Percentiles rank a stretch among this genome's conserved stretches.
Evolutionary conservation across 2,113 vertebrate species (phyloP).

Genomic region (Phycodurus eques): DNA sequence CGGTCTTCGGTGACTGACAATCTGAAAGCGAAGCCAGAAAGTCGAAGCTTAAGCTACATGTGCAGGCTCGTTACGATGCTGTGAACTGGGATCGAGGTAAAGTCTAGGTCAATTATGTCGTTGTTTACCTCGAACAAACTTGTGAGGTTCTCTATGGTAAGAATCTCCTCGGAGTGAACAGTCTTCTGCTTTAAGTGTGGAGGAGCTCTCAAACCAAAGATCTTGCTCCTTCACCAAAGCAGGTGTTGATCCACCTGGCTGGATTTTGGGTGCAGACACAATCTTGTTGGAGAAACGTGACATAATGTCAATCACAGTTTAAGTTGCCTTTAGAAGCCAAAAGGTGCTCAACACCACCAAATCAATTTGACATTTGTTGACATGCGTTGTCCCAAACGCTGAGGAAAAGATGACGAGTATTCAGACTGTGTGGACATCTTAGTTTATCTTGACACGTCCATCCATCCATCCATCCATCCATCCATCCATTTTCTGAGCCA

Average conservation of each 20-base stretch:
- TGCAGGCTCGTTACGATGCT: not conserved
- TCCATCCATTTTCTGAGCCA: too few relatives aligned
- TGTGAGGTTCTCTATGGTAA: slow-evolving; percentile 67
- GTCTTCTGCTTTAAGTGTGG: slow-evolving; percentile 76
- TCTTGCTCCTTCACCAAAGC: slow-evolving; percentile 33
- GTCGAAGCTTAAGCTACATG: not conserved
- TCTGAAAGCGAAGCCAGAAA: slow-evolving; percentile 54
- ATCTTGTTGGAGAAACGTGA: slow-evolving; percentile 20
- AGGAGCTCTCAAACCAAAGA: slow-evolving; percentile 67
- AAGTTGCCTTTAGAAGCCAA: too few relatives aligned
- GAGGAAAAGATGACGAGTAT: too few relatives aligned
- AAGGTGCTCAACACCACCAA: too few relatives aligned
- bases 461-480: too few relatives aligned
- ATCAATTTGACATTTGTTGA: too few relatives aligned
- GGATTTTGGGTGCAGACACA: slow-evolving; percentile 22
- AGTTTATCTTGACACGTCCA: not conserved
- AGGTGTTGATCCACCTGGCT: slow-evolving; percentile 22
- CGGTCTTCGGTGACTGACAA: slow-evolving; percentile 58
- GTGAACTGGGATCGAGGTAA: too few relatives aligned
- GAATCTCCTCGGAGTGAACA: slow-evolving; percentile 25
- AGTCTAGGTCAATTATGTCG: not conserved
- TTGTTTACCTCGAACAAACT: slow-evolving; percentile 2
- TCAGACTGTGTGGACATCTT: not conserved
- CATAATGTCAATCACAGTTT: not conserved
- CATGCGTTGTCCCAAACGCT: too few relatives aligned